Conservation (phyloP, 2,888 invertebrate genomes). For the Scotopteryx bipunctaria region DNA sequence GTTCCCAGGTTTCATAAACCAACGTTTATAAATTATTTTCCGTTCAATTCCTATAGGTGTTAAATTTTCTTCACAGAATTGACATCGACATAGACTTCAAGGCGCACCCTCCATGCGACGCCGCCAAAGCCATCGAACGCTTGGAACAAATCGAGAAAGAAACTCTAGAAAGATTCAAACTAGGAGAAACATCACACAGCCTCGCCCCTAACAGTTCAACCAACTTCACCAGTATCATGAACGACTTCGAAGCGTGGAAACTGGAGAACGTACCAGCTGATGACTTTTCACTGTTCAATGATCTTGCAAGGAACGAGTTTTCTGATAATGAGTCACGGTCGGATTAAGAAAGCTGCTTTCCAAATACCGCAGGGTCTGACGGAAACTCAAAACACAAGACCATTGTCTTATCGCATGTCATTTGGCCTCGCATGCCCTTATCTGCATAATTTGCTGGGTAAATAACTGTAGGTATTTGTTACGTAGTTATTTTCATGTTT, state of each 20-base stretch:
- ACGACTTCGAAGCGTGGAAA: conserved; percentile 49
- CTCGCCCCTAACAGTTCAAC: conserved; percentile 3
- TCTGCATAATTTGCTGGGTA: no score
- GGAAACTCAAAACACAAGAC: conserved; percentile 5
- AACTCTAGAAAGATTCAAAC: conserved; percentile 60
- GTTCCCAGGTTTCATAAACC: no score
- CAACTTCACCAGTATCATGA: conserved; percentile 39
- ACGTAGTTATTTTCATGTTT: no score
- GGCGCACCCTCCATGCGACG: conserved; percentile 56
- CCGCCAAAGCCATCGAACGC: conserved; percentile 64
- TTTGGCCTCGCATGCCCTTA: no score
- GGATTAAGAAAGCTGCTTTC: conserved; percentile 39
- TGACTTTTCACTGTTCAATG: conserved; percentile 34
- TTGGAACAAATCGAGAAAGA: conserved; percentile 73
- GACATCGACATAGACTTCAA: conserved; percentile 70
- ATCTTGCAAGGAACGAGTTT: conserved; percentile 30
- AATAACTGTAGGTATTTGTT: no score
- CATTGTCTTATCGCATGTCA: neutral
- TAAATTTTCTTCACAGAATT: conserved; percentile 58
- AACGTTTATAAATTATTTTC: no score
- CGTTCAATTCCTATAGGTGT: no score
- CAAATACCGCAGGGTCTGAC: conserved; percentile 5
- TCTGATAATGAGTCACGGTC: conserved; percentile 34
- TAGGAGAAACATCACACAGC: conserved; percentile 29
- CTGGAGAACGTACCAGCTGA: conserved; percentile 32